phyloP scores from a whole-genome alignment of 2,888 invertebrate species.

The Schizaphis graminum region DNA sequence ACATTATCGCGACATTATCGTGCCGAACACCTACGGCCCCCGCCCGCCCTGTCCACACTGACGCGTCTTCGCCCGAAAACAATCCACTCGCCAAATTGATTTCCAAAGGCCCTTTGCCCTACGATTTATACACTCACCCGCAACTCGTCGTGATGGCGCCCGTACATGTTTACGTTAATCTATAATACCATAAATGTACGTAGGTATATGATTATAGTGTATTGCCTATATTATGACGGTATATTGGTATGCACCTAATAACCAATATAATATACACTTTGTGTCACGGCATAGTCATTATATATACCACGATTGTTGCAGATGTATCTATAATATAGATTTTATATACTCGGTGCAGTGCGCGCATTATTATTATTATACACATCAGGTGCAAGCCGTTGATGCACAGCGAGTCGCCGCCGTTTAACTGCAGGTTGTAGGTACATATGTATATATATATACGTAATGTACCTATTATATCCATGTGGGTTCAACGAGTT shows the following conservation, averaged over 20 bases:
- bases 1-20: slow-evolving; percentile 65
- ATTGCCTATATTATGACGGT: neutral
- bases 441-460: neutral
- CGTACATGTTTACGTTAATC: neutral
- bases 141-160: neutral
- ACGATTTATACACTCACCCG: neutral
- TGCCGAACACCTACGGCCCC: slow-evolving; percentile 57
- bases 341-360: neutral
- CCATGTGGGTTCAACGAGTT: neutral
- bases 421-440: neutral
- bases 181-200: neutral
- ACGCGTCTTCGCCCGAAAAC: slow-evolving; percentile 28
- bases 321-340: too few species aligned
- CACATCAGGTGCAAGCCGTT: neutral
- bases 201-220: neutral
- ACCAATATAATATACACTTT: neutral
- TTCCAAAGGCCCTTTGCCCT: slow-evolving; percentile 15
- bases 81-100: slow-evolving; percentile 55
- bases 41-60: neutral
- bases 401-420: neutral
- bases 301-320: neutral
- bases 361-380: neutral
- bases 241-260: neutral
- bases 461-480: too few species aligned
- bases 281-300: neutral